A percentile compares a stretch with the other conserved stretches of the same genome.
Conservation (phyloP, 2,888 invertebrate genomes). For the Polyploca ridens region DNA sequence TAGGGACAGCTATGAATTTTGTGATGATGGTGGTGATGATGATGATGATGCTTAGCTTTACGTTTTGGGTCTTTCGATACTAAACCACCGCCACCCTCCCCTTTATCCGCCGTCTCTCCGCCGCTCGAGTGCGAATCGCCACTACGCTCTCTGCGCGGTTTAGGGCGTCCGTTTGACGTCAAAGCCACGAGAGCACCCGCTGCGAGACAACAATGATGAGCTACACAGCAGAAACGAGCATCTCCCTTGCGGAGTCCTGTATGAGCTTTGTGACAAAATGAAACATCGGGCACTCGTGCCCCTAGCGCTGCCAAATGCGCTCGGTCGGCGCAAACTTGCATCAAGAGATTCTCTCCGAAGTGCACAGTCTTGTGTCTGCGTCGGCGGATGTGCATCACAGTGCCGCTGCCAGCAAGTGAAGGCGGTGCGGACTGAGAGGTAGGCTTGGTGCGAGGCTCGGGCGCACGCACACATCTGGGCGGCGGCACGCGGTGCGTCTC, state of each 20-base stretch:
- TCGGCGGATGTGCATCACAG: slow-evolving; percentile 86
- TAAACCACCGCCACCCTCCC: slow-evolving; percentile 59
- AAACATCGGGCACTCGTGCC: slow-evolving; percentile 77
- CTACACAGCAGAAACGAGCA: slow-evolving; percentile 77
- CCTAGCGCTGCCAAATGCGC: slow-evolving; percentile 81
- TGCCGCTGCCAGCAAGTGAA: slow-evolving; percentile 80
- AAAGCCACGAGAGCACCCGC: slow-evolving; percentile 71
- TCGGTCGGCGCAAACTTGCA: slow-evolving; percentile 90
- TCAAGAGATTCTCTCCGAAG: slow-evolving; percentile 90
- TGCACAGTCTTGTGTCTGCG: slow-evolving; percentile 91
- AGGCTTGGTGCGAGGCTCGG: slow-evolving; percentile 75
- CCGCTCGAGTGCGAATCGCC: slow-evolving; percentile 80
- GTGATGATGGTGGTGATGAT: slow-evolving; percentile 76
- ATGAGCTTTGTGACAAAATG: slow-evolving; percentile 79
- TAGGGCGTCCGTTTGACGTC: slow-evolving; percentile 66
- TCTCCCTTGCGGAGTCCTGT: slow-evolving; percentile 74
- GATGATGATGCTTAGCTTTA: slow-evolving; percentile 70
- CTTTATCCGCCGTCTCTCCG: slow-evolving; percentile 73
- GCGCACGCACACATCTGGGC: slow-evolving; percentile 76
- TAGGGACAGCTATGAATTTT: slow-evolving; percentile 76
- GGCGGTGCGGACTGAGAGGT: slow-evolving; percentile 84
- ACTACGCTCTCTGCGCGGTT: slow-evolving; percentile 71
- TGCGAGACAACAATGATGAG: slow-evolving; percentile 80
- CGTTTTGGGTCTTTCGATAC: slow-evolving; percentile 61
- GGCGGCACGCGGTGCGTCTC: slow-evolving; percentile 81